A percentile compares a stretch with the other conserved stretches of the same genome.
phyloP scores from a whole-genome alignment of 2,888 invertebrate genomes.

The Eucera pruinosa region DNA sequence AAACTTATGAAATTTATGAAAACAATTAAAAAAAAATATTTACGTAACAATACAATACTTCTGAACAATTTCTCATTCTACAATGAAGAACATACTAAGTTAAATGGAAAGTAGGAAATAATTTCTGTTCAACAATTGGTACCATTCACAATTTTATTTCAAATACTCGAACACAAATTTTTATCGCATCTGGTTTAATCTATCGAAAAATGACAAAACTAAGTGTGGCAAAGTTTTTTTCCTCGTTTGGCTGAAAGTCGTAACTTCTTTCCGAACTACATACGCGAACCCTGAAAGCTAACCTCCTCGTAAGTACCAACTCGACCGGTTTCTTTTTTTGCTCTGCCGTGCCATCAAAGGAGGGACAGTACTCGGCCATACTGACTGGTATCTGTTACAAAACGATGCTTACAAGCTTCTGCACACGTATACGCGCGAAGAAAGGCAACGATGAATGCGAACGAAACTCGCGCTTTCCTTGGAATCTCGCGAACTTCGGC shows the following conservation, averaged over 20 bases:
- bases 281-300: slow-evolving; percentile 56
- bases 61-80: not conserved
- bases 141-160: no score
- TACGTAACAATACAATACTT: not conserved
- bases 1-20: not conserved
- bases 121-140: not conserved
- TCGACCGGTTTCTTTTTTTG: slow-evolving; percentile 74
- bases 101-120: not conserved
- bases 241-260: slow-evolving; percentile 23
- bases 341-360: slow-evolving; percentile 56
- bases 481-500: slow-evolving; percentile 51
- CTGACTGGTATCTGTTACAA: slow-evolving; percentile 55
- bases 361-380: slow-evolving; percentile 52
- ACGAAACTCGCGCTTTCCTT: slow-evolving; percentile 47
- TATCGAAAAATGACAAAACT: slow-evolving; percentile 1
- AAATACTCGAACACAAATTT: no score
- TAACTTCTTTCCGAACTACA: slow-evolving; percentile 47
- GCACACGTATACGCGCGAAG: slow-evolving; percentile 28
- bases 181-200: no score
- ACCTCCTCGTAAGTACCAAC: slow-evolving; percentile 69
- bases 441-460: slow-evolving; percentile 33
- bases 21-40: not conserved
- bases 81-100: not conserved
- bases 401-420: slow-evolving; percentile 56
- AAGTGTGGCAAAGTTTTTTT: not conserved